These are phyloP conservation scores for Idaea biselata DNA, from an alignment of 2,888 invertebrate species.

Conservation along the genomic window DNA sequence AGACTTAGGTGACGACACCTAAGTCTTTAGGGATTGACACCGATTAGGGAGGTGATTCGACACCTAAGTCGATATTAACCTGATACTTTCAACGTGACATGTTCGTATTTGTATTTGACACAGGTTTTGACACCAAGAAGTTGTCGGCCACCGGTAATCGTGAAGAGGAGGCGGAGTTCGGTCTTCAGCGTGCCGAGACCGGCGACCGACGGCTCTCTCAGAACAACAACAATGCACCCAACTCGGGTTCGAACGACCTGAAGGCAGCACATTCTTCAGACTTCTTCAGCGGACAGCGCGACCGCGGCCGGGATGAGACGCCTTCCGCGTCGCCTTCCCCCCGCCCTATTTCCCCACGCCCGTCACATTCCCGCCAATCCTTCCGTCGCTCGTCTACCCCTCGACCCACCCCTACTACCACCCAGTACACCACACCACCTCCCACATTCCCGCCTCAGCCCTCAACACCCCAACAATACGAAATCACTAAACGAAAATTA, in stretches of 20 bases:
- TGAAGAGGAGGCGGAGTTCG: conserved; percentile 87
- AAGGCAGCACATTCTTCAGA: conserved; percentile 87
- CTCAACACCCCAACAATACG: conserved; percentile 49
- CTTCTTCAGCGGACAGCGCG: conserved; percentile 83
- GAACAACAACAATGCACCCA: conserved; percentile 49
- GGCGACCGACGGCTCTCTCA: conserved; percentile 76
- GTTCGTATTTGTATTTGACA: conserved; percentile 5
- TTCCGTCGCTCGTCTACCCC: conserved; percentile 67
- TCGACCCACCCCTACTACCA: conserved; percentile 52
- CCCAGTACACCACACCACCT: conserved; percentile 42
- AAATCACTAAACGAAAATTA: conserved; percentile 62
- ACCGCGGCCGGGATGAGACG: conserved; percentile 69
- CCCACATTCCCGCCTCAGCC: conserved; percentile 39
- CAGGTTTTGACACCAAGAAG: conserved; percentile 85
- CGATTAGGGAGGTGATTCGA: no score
- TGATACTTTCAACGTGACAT: background rate
- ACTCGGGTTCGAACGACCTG: conserved; percentile 75
- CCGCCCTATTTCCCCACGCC: conserved; percentile 38
- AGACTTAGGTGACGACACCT: no score
- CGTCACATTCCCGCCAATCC: conserved; percentile 47
- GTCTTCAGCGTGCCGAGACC: conserved; percentile 86
- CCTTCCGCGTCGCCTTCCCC: conserved; percentile 31
- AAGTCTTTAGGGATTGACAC: no score
- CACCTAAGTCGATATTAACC: no score
- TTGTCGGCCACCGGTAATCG: conserved; percentile 64